Conservation (phyloP, 2,797 vertebrate species). For the Chelonia mydas region DNA sequence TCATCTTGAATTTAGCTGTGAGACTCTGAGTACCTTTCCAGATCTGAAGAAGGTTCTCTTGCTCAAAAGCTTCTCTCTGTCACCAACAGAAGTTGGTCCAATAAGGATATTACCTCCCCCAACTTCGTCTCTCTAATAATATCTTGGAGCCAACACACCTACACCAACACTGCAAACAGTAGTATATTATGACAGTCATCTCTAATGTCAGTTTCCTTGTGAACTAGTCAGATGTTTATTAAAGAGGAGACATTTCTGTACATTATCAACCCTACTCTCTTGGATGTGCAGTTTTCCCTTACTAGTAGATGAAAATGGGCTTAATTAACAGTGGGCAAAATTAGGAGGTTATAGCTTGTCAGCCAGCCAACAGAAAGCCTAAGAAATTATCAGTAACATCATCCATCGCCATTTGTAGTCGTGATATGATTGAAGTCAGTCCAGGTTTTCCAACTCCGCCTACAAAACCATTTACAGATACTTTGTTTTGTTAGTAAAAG, state of each 20-base stretch:
- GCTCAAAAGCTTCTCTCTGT: neutral
- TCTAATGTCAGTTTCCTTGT: neutral
- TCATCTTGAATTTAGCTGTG: neutral
- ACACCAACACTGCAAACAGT: accelerated
- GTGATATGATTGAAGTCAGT: neutral
- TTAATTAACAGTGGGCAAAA: neutral
- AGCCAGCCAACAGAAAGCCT: neutral
- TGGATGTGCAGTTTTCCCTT: accelerated
- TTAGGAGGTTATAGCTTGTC: neutral
- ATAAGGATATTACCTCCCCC: neutral
- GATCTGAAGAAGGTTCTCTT: too few relatives aligned
- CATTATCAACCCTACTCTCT: neutral
- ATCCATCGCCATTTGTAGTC: accelerated
- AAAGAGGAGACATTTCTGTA: neutral
- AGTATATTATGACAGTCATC: neutral
- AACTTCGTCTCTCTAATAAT: neutral
- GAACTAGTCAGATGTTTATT: accelerated
- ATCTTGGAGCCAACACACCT: neutral
- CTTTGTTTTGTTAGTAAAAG: neutral
- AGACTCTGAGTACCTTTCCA: too few relatives aligned
- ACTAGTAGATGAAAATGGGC: neutral
- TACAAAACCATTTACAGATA: neutral
- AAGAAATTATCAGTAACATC: neutral
- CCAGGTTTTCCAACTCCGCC: neutral
- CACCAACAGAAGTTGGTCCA: neutral